Conservation (phyloP, 2,797 vertebrate genomes). For the Bovichtus variegatus region DNA sequence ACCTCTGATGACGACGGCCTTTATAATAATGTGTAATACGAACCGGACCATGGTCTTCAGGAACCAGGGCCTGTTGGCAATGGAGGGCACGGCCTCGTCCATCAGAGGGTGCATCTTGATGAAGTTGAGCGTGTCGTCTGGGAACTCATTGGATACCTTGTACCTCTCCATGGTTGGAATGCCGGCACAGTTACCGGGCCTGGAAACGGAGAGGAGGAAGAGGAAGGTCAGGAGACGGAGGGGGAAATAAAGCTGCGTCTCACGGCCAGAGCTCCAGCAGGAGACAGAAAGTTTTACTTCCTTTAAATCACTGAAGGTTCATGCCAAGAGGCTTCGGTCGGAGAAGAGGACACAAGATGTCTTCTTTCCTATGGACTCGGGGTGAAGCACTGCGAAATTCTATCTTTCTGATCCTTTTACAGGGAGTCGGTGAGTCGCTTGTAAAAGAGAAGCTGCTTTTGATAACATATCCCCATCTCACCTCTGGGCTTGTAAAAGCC, state of each 20-base stretch:
- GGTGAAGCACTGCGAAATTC: slow-evolving; percentile 47
- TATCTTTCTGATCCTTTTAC: slow-evolving; percentile 76
- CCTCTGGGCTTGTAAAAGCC: slow-evolving; percentile 77
- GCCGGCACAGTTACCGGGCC: slow-evolving; percentile 95
- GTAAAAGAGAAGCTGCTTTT: slow-evolving; percentile 80
- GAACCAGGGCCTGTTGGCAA: slow-evolving; percentile 96
- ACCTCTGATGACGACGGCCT: slow-evolving; percentile 28
- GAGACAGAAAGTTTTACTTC: slow-evolving; percentile 54
- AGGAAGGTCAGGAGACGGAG: slow-evolving; percentile 25
- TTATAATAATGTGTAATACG: slow-evolving; percentile 74
- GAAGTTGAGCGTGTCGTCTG: slow-evolving; percentile 98
- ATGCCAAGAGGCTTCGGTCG: slow-evolving; percentile 49
- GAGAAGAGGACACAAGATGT: slow-evolving; percentile 47
- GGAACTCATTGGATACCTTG: slow-evolving; percentile 95
- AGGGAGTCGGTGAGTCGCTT: slow-evolving; percentile 67
- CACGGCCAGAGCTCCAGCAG: slow-evolving; percentile 13
- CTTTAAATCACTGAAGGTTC: slow-evolving; percentile 62
- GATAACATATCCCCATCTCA: slow-evolving; percentile 76
- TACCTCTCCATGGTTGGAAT: slow-evolving; percentile 91
- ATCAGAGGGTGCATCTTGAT: slow-evolving; percentile 99
- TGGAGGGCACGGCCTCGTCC: slow-evolving; percentile 96
- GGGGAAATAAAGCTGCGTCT: slow-evolving; percentile 35
- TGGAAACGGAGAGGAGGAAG: slow-evolving; percentile 65
- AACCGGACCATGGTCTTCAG: slow-evolving; percentile 99
- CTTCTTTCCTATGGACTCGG: slow-evolving; percentile 47